Evolutionary conservation across 1,140 invertebrate species (phyloP), one percentile per base, ranked within the genome.

Genomic region (Drosophila miranda): DNA sequence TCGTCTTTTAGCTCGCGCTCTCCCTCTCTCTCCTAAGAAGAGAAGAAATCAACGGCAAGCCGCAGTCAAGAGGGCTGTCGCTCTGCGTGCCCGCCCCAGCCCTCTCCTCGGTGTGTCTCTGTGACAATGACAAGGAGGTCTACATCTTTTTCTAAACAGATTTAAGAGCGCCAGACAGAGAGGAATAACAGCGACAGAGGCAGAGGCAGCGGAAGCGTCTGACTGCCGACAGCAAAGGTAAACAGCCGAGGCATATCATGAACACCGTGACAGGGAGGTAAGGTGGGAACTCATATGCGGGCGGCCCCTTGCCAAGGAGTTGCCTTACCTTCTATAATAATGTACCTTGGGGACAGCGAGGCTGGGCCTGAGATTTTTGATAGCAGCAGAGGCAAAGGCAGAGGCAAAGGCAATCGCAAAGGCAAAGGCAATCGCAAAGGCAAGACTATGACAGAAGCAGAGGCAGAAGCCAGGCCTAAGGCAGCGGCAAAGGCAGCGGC

Each of bases 81-180:
- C 43, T 41, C 44, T 38, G 11, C 4, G 34, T 48, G 28, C 13
- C 28, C 1, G 2, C 43, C 6, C 30, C 42, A 43, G 16, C 23
- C n/a, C 45, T 55, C 45, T 56, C 56, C 16, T 38, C 21, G 26
- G 48, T 68, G 56, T 64, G 41, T 69, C 54, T 73, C 63, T 81
- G 77, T 86, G 81, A 84, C 80, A 84, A 84, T 86, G 80, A 86
- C 81, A 81, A 84, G 77, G 77, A 81, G 80, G 77, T 63, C 80
- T 81, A 81, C 54, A 86, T 60, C 34, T 43, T 38, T 38, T 38
- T 38, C 34, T 38, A 38, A 38, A 38, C 34, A 38, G 34, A 38
- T 38, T 38, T 38, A 38, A 56, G 34, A 68, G 48, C 34, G 55
- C 55, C 8, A 9, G 8, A 38, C 7, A 19, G 23, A 51, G 62